A percentile compares a stretch with the other conserved stretches of the same genome.
phyloP scores from a whole-genome alignment of 2,113 vertebrate genomes.

The Oreocharis arfaki region DNA sequence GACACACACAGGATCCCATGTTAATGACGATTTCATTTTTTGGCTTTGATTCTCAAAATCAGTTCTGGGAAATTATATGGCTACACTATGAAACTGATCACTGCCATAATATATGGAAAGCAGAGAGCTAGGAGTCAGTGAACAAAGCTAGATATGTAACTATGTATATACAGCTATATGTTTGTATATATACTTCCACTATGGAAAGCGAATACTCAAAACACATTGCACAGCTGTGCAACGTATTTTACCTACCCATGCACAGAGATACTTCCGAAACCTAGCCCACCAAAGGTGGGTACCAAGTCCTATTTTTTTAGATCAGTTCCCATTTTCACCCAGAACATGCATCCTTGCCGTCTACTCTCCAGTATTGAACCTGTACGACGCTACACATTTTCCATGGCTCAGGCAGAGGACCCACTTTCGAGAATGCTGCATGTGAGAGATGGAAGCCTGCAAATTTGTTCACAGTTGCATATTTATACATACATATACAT shows the following conservation, averaged over 20 bases:
- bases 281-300: neutral
- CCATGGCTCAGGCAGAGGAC: neutral
- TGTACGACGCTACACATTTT: neutral
- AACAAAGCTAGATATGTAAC: neutral
- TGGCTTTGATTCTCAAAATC: neutral
- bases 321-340: neutral
- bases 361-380: neutral
- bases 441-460: neutral
- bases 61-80: neutral
- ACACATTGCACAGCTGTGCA: neutral
- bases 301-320: neutral
- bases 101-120: neutral
- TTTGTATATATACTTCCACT: neutral
- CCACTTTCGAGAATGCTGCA: neutral
- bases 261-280: neutral
- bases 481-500: neutral
- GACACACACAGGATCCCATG: neutral
- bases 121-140: neutral
- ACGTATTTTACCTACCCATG: neutral
- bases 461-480: neutral
- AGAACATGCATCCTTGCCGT: neutral
- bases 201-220: neutral
- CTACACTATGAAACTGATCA: neutral
- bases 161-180: neutral
- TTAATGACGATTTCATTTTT: constrained; percentile 9